Base-by-base conservation (phyloP, 2,888 invertebrate genomes). In the Oscheius sp. region DNA sequence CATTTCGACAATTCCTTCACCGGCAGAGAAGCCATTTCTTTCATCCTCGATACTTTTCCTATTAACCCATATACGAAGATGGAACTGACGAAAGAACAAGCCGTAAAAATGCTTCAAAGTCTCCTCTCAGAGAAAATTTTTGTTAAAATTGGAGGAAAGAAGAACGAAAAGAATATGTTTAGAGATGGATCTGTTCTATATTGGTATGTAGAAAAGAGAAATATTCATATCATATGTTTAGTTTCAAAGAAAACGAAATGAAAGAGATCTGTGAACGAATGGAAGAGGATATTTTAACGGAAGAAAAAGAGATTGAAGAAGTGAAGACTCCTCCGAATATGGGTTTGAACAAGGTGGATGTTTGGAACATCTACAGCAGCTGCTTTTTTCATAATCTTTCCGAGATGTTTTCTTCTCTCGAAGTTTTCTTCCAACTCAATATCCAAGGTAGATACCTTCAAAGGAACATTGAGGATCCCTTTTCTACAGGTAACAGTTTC, bases 1-100 rank as follows among this genome's bases (percentile, higher is more conserved):
- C 20, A 28, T 17, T 32, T 67, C 20, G 67, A 67, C 20, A 24
- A 59, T 30, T 67, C 67, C 2, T 67, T 67, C 49, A 67, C 67
- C 2, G 67, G 67, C 1, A 38, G 28, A 32, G 67, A 67, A 22
- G 67, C 67, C 30, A 47, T 67, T 17, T 32, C 22, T 50, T 67
- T 44, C 24, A 20, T 67, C 32, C 3, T 67, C 32, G 59, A 59
- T n/a, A 49, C 22, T 3, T 45, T 67, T 9, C 66, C 56, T n/a
- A 30, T 50, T 3, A 54, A 54, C 22, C 54, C 54, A 1, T 54
- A 20, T 32, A 54, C 14, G n/a, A 2, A 47, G 12, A 32, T 33
- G 17, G 33, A 54, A 12, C 20, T 54, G 54, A 54, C 54, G 6
- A 54, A 12, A 36, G 54, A 54, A 32, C 30, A 54, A 24, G 33